Conservation (phyloP, 2,797 vertebrate species). For the Sternotherus odoratus region DNA sequence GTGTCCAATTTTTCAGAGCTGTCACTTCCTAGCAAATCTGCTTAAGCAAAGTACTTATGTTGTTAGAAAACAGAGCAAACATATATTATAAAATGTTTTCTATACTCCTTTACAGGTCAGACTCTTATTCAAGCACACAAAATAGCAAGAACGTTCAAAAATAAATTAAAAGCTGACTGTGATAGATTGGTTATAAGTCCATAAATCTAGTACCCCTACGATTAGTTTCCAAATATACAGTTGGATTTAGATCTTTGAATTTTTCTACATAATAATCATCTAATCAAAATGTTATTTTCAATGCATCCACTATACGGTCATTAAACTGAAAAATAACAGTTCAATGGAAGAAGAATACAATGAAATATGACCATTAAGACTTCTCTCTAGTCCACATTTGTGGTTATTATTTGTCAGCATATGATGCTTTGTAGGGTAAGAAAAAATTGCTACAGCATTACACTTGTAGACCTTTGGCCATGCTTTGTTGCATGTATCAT, state of each 20-base stretch:
- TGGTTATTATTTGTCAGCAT: neutral
- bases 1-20: slow-evolving; percentile 90
- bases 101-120: slow-evolving; percentile 52
- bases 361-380: slow-evolving; percentile 1
- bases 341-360: slow-evolving; percentile 19
- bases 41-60: slow-evolving; percentile 80
- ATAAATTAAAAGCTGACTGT: slow-evolving; percentile 65
- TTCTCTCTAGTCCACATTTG: neutral
- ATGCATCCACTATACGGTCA: slow-evolving; percentile 3
- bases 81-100: slow-evolving; percentile 63
- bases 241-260: slow-evolving; percentile 35
- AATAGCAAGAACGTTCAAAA: slow-evolving; percentile 51
- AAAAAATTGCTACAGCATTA: neutral
- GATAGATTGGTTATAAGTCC: slow-evolving; percentile 36
- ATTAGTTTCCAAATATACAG: slow-evolving; percentile 56
- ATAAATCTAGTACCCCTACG: slow-evolving; percentile 4
- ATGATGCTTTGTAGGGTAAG: neutral
- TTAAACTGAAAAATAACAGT: slow-evolving; percentile 37
- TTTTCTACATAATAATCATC: slow-evolving; percentile 48
- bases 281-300: slow-evolving; percentile 67
- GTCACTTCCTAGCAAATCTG: slow-evolving; percentile 84
- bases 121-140: slow-evolving; percentile 53
- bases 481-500: neutral
- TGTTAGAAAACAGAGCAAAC: slow-evolving; percentile 79
- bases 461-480: neutral